Percentiles rank a stretch among this genome's conserved stretches.
phyloP scores from a whole-genome alignment of 1,140 invertebrate genomes.

The Adoxophyes honmai region DNA sequence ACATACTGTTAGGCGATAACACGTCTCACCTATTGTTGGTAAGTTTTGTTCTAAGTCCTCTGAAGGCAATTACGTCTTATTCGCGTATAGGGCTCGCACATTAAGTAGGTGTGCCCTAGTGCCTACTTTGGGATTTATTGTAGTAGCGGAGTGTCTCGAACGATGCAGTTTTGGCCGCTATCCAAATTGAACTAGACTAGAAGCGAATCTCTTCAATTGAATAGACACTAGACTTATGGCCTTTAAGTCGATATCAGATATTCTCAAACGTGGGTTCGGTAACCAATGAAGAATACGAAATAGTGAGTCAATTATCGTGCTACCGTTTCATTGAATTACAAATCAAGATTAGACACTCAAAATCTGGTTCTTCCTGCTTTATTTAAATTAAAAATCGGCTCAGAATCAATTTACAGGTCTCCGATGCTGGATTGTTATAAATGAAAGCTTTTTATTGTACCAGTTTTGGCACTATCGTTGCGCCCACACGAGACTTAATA shows the following conservation, averaged over 20 bases:
- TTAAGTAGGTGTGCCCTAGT: background rate
- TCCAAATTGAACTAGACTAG: constrained; percentile 27
- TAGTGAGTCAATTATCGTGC: too few species aligned
- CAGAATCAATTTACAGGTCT: background rate
- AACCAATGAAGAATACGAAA: too few species aligned
- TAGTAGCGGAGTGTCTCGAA: constrained; percentile 24
- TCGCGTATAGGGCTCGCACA: too few species aligned
- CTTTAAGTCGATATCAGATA: too few species aligned
- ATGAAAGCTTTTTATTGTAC: constrained; percentile 8
- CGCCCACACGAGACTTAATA: background rate
- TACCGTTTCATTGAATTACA: too few species aligned
- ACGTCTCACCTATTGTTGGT: background rate
- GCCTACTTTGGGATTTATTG: constrained; percentile 22
- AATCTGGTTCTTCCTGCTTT: too few species aligned
- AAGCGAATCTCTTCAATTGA: constrained; percentile 15
- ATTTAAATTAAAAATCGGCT: background rate
- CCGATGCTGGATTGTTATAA: background rate
- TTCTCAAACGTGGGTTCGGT: too few species aligned
- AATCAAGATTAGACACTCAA: too few species aligned
- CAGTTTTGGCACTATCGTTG: background rate
- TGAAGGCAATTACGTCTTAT: background rate
- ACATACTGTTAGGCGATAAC: too few species aligned
- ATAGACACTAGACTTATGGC: constrained; percentile 11
- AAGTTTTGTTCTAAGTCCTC: background rate
- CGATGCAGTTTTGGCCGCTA: constrained; percentile 26